These are phyloP conservation scores for Berghia stephanieae DNA, from an alignment of 1,140 invertebrate genomes.

Conservation along the genomic window DNA sequence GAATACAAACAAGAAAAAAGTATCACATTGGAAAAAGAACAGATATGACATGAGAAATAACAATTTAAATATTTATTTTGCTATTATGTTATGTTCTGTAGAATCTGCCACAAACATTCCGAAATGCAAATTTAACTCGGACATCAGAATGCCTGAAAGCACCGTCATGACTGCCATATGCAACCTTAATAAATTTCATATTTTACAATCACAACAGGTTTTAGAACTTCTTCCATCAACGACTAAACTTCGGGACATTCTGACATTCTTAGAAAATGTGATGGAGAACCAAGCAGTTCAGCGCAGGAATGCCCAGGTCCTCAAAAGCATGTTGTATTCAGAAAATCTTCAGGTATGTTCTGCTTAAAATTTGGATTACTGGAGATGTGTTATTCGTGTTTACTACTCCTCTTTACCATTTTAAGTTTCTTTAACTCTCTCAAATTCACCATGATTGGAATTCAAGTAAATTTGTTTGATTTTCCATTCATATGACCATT, in stretches of 20 bases:
- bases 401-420: too few relatives aligned
- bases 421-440: too few relatives aligned
- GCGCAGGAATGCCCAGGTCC: slow-evolving; percentile 78
- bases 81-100: background rate
- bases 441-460: background rate
- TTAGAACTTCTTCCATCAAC: slow-evolving; percentile 80
- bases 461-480: background rate
- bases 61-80: too few relatives aligned
- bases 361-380: background rate
- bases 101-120: background rate
- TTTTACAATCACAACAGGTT: slow-evolving; percentile 69
- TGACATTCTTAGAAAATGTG: slow-evolving; percentile 81
- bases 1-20: too few relatives aligned
- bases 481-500: background rate
- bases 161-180: too few relatives aligned
- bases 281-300: slow-evolving; percentile 79
- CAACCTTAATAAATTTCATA: background rate
- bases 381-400: too few relatives aligned
- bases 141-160: too few relatives aligned
- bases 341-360: slow-evolving; percentile 80
- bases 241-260: slow-evolving; percentile 78
- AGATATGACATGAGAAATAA: too few relatives aligned
- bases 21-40: too few relatives aligned
- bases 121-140: too few relatives aligned
- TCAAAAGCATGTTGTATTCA: slow-evolving; percentile 83